phyloP scores from a whole-genome alignment of 2,888 invertebrate genomes.

The Nephrotoma guestfalica region DNA sequence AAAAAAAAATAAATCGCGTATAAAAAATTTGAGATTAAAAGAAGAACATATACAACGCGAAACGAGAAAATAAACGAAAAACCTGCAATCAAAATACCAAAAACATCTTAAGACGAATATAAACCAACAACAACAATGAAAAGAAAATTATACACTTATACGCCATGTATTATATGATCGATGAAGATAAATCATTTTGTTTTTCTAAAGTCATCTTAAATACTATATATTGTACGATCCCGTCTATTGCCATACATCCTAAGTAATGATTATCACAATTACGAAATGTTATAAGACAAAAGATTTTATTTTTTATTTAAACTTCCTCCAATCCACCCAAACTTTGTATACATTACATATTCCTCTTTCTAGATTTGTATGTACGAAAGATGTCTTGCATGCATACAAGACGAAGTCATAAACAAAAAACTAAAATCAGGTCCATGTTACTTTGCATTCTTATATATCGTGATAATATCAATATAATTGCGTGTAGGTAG shows the following conservation, averaged over 20 bases:
- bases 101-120: background rate
- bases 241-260: background rate
- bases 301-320: background rate
- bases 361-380: background rate
- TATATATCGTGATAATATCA: conserved; percentile 4
- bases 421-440: background rate
- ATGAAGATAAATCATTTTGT: background rate
- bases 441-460: conserved; percentile 2
- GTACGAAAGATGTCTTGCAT: background rate
- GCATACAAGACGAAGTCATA: background rate
- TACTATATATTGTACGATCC: background rate
- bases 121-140: background rate
- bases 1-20: background rate
- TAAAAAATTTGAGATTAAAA: background rate
- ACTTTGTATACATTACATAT: background rate
- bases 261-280: background rate
- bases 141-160: background rate
- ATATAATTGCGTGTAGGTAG: conserved; percentile 5
- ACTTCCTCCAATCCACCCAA: conserved; percentile 2
- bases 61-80: conserved; percentile 8
- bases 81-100: background rate
- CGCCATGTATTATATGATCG: background rate
- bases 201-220: background rate
- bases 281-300: background rate
- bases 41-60: background rate